These are phyloP conservation scores for Bujurquina vittata DNA, from an alignment of 2,113 vertebrate species.

Conservation along the genomic window DNA sequence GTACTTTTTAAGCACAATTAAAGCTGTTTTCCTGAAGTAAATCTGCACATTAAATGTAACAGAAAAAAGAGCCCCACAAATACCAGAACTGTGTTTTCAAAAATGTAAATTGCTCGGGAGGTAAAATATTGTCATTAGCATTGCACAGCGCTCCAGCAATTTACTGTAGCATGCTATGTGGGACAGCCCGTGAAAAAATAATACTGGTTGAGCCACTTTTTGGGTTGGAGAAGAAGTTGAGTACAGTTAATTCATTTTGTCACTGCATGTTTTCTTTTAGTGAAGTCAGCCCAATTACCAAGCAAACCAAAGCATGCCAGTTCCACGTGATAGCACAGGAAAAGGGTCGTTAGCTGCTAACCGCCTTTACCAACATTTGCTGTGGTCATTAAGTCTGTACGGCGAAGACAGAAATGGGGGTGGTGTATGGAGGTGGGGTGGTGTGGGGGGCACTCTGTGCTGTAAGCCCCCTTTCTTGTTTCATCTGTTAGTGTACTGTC, in stretches of 20 bases:
- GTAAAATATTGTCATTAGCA: slow-evolving; percentile 34
- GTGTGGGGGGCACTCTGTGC: not conserved
- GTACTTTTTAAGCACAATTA: not conserved
- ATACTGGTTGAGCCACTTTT: not conserved
- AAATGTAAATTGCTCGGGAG: not conserved
- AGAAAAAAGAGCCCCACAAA: slow-evolving; percentile 21
- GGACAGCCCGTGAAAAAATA: slow-evolving; percentile 21
- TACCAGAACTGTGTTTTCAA: not conserved
- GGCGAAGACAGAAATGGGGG: slow-evolving; percentile 6
- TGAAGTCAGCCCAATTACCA: slow-evolving; percentile 51
- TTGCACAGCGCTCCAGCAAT: not conserved
- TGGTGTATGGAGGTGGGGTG: not conserved
- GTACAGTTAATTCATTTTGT: slow-evolving; percentile 34
- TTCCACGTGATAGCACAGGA: slow-evolving; percentile 60
- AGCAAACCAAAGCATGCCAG: slow-evolving; percentile 23
- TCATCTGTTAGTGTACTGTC: slow-evolving; percentile 1
- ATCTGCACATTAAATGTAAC: not conserved
- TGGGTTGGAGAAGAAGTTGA: slow-evolving; percentile 7
- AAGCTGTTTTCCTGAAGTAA: not conserved
- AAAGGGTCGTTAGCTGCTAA: slow-evolving; percentile 58
- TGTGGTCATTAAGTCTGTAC: slow-evolving; percentile 29
- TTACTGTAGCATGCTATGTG: not conserved
- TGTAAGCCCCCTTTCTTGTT: not conserved
- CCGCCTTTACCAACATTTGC: slow-evolving; percentile 42
- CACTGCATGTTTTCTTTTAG: slow-evolving; percentile 36